Conservation (phyloP, 1,140 invertebrate species). For the Teleogryllus occipitalis region DNA sequence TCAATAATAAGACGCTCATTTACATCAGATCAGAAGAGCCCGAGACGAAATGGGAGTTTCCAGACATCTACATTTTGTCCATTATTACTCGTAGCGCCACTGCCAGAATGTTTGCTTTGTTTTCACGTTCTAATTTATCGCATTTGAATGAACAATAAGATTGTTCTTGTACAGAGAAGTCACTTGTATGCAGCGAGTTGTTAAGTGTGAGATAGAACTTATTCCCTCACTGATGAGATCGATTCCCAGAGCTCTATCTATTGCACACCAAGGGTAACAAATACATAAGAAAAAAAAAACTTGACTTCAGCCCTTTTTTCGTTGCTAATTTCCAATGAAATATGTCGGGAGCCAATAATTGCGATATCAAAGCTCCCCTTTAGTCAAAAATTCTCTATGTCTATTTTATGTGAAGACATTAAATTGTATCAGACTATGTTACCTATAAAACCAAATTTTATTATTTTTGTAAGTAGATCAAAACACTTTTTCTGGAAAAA, state of each 20-base stretch:
- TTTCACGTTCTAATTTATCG: neutral
- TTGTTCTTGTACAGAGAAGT: neutral
- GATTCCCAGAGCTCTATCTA: too few species aligned
- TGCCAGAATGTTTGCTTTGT: neutral
- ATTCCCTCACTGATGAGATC: too few species aligned
- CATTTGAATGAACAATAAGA: neutral
- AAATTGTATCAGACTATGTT: neutral
- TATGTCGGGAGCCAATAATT: neutral
- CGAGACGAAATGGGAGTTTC: neutral
- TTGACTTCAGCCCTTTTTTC: neutral
- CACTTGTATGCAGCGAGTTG: neutral
- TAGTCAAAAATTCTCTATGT: neutral
- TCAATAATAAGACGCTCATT: neutral
- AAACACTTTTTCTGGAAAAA: neutral
- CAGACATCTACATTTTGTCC: neutral
- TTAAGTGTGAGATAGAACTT: too few species aligned
- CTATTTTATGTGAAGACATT: neutral
- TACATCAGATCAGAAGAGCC: neutral
- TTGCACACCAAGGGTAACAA: neutral
- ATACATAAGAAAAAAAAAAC: neutral
- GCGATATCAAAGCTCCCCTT: neutral
- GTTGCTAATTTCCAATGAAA: neutral
- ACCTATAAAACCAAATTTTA: neutral
- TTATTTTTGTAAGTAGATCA: neutral
- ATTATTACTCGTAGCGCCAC: neutral